Base-by-base conservation (phyloP, 2,888 invertebrate species). In the Sphaeridia pumilis region DNA sequence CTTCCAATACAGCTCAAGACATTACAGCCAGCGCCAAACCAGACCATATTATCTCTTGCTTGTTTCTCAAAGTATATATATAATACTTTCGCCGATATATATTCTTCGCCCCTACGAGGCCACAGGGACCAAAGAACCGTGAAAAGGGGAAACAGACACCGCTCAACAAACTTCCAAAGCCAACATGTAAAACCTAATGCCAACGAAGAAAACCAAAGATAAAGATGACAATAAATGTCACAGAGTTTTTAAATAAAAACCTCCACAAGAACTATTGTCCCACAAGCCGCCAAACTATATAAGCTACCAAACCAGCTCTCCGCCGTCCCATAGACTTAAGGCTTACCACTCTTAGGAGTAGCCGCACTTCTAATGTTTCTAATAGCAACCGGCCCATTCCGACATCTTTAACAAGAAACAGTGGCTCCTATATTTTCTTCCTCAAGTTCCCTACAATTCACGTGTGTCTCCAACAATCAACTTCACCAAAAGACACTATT, bases 201-300 rank as follows among this genome's bases (percentile, higher is more conserved):
- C 10, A 35, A 7, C 2, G 53, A 50, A n/a, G n/a, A n/a, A 34
- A 53, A 34, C 46, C 51, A 52, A 44, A 59, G 59, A 59, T 59
- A 59, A 60, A 60, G 58, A 64, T 58, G 60, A 61, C 60, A 60
- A 63, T 63, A 63, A 63, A 60, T 63, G 62, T 60, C 62, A 63
- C 56, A 58, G 59, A 60, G 59, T 63, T 60, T 63, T 63, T 60
- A 60, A 63, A 60, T 60, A 62, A 62, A 60, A 59, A 60, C 58
- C 43, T 45, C 17, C 7, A 35, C 31, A 31, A 55, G 48, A 55
- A 51, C 55, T 47, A 51, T 42, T 50, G 52, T 48, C 20, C 38
- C 17, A 38, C 36, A 46, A 28, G 21, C 27, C 38, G 43, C 31
- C 42, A 3, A 26, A 24, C 25, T 46, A n/a, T n/a, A n/a, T n/a